Base-by-base conservation (phyloP, 2,888 invertebrate genomes). In the Argynnis bischoffii region DNA sequence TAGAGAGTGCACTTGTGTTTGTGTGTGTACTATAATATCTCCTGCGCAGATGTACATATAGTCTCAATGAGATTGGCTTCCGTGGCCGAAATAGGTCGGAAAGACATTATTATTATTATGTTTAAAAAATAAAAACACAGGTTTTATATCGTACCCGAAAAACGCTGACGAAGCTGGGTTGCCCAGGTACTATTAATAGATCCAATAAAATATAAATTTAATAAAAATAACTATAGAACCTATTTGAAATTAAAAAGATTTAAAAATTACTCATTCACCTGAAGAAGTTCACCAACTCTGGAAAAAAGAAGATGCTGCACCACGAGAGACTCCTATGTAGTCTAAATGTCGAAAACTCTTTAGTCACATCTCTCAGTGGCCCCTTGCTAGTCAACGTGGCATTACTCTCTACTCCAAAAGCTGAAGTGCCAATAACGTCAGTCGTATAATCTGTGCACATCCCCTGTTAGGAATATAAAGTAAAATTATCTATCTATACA, bases 381-480 rank as follows among this genome's bases (percentile, higher is more conserved):
- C 79, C 77, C 5, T 72, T 70, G 1, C 83, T 80, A 11, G 83
- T 81, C 15, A 78, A 72, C 0, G 78, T 78, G 0, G 82, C 76
- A 14, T 81, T 69, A 13, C 77, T 74, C 6, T 55, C 55, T 4
- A 82, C 65, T 0, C 82, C 82, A 46, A 82, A 83, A 0, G 79
- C 74, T 0, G 78, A 71, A 2, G 74, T 74, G 0, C 82, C 80
- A 4, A 81, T 77, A 0, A 81, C 64, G 57, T 84, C 83, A 0
- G 82, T 81, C 0, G 79, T 77, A 60, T 66, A 81, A 66, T 82
- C 82, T 0, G 76, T 48, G 13, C 71, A 74, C 1, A 81, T 16
- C 1, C 41, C 41, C 83, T 83, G 59, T 21, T 55, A 16, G 53
- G 46, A 55, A 46, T 14, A 53, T 26, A 63, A 48, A 21, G 21